Evolutionary conservation across 2,797 vertebrate genomes (phyloP).

Genomic region (Naso thynnoides): DNA sequence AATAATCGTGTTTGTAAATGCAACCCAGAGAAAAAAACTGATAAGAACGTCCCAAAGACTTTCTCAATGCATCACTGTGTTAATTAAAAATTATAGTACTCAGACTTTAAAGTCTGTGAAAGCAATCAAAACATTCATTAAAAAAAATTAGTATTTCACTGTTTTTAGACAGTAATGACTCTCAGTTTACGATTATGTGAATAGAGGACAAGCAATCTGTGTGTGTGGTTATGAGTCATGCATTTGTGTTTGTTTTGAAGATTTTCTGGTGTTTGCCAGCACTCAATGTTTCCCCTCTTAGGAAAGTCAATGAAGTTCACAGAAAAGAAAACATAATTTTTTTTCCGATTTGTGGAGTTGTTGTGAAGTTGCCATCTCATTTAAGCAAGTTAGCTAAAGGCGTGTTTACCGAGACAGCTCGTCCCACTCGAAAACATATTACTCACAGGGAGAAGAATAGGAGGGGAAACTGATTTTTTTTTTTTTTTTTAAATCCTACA

Average conservation of each 20-base stretch:
- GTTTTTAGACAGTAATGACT: neutral
- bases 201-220: neutral
- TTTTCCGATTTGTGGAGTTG: neutral
- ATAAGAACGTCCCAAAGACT: neutral
- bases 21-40: neutral
- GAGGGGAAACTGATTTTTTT: neutral
- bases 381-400: constrained; percentile 7
- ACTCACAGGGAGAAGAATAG: neutral
- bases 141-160: neutral
- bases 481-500: neutral
- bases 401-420: constrained; percentile 10
- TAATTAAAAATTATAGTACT: neutral
- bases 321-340: constrained; percentile 33
- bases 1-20: neutral
- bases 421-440: neutral
- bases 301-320: constrained; percentile 14
- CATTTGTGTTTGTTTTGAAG: neutral
- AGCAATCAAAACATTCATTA: too few species aligned
- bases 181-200: neutral
- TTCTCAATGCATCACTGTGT: neutral
- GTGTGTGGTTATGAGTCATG: constrained; percentile 7
- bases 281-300: constrained; percentile 3
- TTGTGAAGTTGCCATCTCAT: constrained; percentile 5
- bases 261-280: constrained; percentile 6
- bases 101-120: neutral